phyloP scores from a whole-genome alignment of 2,888 invertebrate genomes.

The Parnassius smintheus region DNA sequence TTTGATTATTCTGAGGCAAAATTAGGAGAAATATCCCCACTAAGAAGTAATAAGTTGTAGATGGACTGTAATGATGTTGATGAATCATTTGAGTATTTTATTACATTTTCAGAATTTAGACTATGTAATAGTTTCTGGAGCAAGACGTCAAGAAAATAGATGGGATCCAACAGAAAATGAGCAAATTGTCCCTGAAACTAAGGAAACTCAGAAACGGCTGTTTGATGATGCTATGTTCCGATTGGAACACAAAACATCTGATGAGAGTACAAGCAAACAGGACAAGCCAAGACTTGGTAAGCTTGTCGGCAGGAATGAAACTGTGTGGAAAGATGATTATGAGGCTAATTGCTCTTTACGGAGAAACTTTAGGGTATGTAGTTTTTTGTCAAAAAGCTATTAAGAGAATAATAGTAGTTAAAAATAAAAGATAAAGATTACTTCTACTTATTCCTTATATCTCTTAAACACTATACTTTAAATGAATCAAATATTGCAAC shows the following conservation, averaged over 20 bases:
- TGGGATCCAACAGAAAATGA: slow-evolving; percentile 99
- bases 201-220: slow-evolving; percentile 92
- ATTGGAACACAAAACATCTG: slow-evolving; percentile 94
- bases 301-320: slow-evolving; percentile 89
- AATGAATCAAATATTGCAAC: too few species aligned
- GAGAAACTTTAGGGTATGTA: slow-evolving; percentile 90
- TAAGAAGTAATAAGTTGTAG: too few species aligned
- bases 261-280: slow-evolving; percentile 85
- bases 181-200: slow-evolving; percentile 95
- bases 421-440: too few species aligned
- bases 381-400: not conserved
- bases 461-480: too few species aligned
- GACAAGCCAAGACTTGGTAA: slow-evolving; percentile 87
- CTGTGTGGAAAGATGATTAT: slow-evolving; percentile 95
- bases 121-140: slow-evolving; percentile 97
- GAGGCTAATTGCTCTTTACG: slow-evolving; percentile 93
- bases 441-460: too few species aligned
- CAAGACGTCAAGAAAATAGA: slow-evolving; percentile 96
- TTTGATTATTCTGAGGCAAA: too few species aligned
- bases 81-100: not conserved
- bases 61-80: too few species aligned
- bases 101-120: slow-evolving; percentile 91
- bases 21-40: too few species aligned
- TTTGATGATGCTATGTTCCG: slow-evolving; percentile 99
- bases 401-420: too few species aligned